Evolutionary conservation across 2,113 vertebrate species (phyloP).

Genomic region (Talpa occidentalis): DNA sequence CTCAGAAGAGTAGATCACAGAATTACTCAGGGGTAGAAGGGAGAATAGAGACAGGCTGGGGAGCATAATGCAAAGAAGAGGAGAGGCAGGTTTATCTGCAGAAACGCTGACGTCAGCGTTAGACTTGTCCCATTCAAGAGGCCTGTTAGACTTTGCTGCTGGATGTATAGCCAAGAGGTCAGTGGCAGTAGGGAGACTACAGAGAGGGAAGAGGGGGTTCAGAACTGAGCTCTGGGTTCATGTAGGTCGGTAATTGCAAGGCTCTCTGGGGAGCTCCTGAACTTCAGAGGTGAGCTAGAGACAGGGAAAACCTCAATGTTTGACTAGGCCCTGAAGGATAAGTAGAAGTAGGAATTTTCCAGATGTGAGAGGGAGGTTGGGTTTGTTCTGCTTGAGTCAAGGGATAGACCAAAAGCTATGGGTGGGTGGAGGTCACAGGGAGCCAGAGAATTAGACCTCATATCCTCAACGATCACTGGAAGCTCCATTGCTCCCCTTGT

Average conservation of each 20-base stretch:
- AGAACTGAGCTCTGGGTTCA: background rate
- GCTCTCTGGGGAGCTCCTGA: background rate
- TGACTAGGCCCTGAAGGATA: accelerated
- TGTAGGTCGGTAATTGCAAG: accelerated
- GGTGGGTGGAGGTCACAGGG: background rate
- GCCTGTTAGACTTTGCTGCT: background rate
- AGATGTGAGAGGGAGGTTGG: background rate
- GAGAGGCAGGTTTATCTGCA: background rate
- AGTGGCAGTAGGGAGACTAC: background rate
- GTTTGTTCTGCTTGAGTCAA: background rate
- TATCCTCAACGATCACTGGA: background rate
- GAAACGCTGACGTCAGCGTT: background rate
- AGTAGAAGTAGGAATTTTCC: background rate
- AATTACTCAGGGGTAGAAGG: background rate
- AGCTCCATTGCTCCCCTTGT: background rate
- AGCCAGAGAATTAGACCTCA: background rate
- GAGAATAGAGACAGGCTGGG: background rate
- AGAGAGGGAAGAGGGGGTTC: background rate
- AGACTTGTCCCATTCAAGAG: background rate
- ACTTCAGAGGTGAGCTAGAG: background rate
- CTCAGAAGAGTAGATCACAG: too few species aligned
- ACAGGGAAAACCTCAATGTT: background rate
- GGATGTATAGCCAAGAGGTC: background rate
- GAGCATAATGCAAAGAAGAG: background rate
- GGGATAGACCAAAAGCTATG: background rate